Evolutionary conservation across 2,113 vertebrate genomes (phyloP), one percentile per base, ranked within the genome.

Genomic region (Syrrhaptes paradoxus): DNA sequence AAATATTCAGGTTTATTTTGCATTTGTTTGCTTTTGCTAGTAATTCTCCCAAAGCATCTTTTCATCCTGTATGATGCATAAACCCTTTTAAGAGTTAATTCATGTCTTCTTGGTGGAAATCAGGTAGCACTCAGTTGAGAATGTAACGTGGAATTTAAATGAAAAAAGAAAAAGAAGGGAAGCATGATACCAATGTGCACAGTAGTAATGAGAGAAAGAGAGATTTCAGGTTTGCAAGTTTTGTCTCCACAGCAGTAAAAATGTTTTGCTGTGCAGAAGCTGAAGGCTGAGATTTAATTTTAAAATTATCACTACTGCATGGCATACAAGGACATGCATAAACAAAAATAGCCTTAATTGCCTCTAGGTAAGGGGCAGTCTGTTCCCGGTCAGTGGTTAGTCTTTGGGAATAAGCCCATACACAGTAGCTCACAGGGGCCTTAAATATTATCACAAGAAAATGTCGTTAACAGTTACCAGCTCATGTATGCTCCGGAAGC

Each of bases 241-340:
- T 78, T 92, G 48, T 67, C 24, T 90, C 21, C 12, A n/a, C 18
- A 71, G 12, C 46, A 85, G 38, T 83, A 83, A 90, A 79, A 94
- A 80, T n/a, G 0, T 41, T 83, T 41, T 90, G 88, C 71, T 58
- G 20, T 85, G 22, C 48, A 66, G 79, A 84, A 74, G 21, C 59
- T 81, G 51, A 74, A 74, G 65, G 63, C 26, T 90, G 67, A 88
- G 72, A 82, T 24, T 77, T 88, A 93, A 86, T 92, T 88, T 87
- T 88, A 85, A 87, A 71, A 46, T 49, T 7, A 0, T 77, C 19
- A 2, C 26, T 87, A 36, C 8, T 38, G 15, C 19, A 41, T 57
- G 58, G 34, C 0, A 0, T 61, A 59, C 11, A n/a, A 74, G 9
- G 38, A 21, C 76, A 55, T n/a, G 15, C 24, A 59, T 65, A 89